These are phyloP conservation scores for Drosophila pachea DNA, from an alignment of 1,140 invertebrate genomes.

Conservation along the genomic window DNA sequence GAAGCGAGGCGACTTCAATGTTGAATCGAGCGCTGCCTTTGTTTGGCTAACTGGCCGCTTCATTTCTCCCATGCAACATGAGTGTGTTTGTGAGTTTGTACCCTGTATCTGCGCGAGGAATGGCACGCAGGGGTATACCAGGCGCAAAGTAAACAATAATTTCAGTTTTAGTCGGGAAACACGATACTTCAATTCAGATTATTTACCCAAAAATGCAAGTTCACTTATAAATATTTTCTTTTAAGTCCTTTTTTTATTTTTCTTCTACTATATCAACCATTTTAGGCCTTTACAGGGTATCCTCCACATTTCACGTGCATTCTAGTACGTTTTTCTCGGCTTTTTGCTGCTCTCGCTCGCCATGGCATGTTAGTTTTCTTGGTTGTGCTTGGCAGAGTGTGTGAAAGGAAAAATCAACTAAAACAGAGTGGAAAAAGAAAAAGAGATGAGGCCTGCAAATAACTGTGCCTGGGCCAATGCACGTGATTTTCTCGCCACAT, in stretches of 20 bases:
- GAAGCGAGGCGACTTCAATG: conserved; percentile 30
- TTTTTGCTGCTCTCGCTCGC: conserved; percentile 15
- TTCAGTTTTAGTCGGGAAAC: too few relatives aligned
- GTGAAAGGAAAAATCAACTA: conserved; percentile 10
- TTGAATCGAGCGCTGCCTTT: conserved; percentile 30
- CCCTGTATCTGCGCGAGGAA: not conserved
- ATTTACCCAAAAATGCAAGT: too few relatives aligned
- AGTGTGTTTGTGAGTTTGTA: not conserved
- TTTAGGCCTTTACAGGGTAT: too few relatives aligned
- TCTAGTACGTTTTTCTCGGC: not conserved
- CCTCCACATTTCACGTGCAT: too few relatives aligned
- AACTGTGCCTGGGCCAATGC: conserved; percentile 56
- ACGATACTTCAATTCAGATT: too few relatives aligned
- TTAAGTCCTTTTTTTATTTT: not conserved
- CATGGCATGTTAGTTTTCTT: conserved; percentile 25
- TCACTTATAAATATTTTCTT: too few relatives aligned
- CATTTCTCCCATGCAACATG: conserved; percentile 34
- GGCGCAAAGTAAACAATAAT: too few relatives aligned
- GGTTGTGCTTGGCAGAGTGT: conserved; percentile 4
- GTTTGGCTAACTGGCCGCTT: conserved; percentile 34
- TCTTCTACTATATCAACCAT: not conserved
- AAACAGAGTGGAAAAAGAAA: conserved; percentile 1
- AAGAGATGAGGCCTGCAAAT: conserved; percentile 46
- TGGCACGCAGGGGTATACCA: not conserved
- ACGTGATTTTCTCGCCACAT: conserved; percentile 63